Percentiles rank a stretch among this genome's conserved stretches.
These are phyloP conservation scores for Pteropus alecto DNA, from an alignment of 2,113 vertebrate species.

Conservation along the genomic window DNA sequence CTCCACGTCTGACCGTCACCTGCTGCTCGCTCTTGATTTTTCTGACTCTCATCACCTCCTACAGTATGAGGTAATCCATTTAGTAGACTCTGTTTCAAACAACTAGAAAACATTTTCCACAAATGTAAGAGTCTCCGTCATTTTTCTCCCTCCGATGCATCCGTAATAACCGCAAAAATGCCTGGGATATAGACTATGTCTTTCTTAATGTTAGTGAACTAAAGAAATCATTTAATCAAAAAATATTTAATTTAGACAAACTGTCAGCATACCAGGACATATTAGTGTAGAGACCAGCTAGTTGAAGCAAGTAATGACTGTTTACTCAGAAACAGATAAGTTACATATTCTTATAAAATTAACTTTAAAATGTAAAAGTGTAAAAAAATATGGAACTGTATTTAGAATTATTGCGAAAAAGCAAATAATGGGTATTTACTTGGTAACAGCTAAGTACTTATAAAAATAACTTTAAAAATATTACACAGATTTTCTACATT, in stretches of 20 bases:
- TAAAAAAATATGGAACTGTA: too few species aligned
- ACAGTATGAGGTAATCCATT: neutral
- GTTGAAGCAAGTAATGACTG: neutral
- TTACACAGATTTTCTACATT: too few species aligned
- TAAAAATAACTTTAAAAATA: neutral
- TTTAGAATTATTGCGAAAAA: neutral
- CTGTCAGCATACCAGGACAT: too few species aligned
- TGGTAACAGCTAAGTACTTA: neutral
- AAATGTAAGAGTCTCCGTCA: neutral
- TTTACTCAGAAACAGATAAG: neutral
- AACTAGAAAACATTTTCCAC: too few species aligned
- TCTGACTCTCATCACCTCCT: neutral
- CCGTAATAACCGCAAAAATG: neutral
- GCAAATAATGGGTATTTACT: neutral
- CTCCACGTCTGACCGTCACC: accelerated
- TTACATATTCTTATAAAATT: neutral
- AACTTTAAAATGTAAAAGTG: neutral
- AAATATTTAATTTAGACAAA: neutral
- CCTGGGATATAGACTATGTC: neutral
- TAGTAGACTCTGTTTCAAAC: neutral
- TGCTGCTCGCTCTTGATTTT: accelerated
- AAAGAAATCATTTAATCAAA: neutral
- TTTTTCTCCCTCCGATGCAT: too few species aligned
- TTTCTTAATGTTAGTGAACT: neutral
- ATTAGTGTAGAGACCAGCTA: too few species aligned